Conservation (phyloP, 2,888 invertebrate genomes). For the Hirtodrosophila cameraria region DNA sequence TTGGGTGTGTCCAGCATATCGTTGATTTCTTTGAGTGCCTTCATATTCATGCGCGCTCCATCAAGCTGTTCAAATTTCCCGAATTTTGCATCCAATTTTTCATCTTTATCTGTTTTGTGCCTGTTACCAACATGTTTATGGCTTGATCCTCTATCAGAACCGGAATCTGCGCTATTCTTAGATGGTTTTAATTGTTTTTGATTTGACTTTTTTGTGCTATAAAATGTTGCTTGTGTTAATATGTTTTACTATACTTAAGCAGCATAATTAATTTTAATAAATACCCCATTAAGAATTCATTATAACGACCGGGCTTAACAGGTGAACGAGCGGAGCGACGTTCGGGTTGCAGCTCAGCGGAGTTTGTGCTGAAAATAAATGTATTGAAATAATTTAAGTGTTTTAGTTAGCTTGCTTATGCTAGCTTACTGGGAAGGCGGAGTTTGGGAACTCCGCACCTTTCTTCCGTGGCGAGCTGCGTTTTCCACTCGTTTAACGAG, state of each 20-base stretch:
- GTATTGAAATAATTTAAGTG: background rate
- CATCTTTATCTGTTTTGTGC: too few species aligned
- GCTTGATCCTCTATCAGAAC: background rate
- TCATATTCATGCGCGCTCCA: background rate
- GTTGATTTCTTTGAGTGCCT: constrained; percentile 31
- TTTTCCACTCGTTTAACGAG: background rate
- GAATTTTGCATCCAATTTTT: too few species aligned
- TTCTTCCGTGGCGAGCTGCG: background rate
- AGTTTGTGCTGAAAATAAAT: constrained; percentile 13
- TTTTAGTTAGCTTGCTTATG: background rate
- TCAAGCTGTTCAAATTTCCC: constrained; percentile 28
- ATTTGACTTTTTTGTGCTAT: too few species aligned
- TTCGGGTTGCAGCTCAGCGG: constrained; percentile 26
- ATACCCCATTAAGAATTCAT: constrained; percentile 47
- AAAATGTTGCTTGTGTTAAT: too few species aligned
- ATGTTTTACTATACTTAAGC: too few species aligned
- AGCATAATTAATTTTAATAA: background rate
- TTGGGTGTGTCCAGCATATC: constrained; percentile 33
- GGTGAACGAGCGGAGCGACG: constrained; percentile 57
- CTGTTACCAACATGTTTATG: background rate
- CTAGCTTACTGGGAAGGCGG: constrained; percentile 24
- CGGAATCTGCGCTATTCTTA: background rate
- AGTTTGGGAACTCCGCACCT: constrained; percentile 1
- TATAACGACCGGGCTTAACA: constrained; percentile 32
- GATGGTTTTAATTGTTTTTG: too few species aligned